These are phyloP conservation scores for Proterorhinus semilunaris DNA, from an alignment of 2,113 vertebrate genomes.

Conservation along the genomic window DNA sequence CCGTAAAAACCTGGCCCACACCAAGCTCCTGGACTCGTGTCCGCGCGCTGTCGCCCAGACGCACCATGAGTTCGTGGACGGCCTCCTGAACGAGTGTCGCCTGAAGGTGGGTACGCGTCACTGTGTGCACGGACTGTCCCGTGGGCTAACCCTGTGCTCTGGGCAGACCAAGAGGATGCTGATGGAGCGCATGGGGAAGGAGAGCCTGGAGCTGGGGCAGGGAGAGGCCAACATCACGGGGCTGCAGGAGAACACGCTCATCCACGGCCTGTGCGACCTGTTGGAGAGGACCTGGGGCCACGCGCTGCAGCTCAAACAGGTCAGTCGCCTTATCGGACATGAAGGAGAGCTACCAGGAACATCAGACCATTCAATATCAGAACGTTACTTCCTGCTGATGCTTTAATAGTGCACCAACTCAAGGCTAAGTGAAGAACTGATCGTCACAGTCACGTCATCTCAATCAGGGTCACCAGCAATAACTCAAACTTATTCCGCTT, in stretches of 20 bases:
- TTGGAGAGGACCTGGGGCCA: conserved; percentile 98
- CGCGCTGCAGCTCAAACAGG: conserved; percentile 95
- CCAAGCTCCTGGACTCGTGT: conserved; percentile 90
- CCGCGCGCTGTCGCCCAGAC: conserved; percentile 91
- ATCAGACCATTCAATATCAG: too few relatives aligned
- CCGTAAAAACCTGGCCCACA: conserved; percentile 88
- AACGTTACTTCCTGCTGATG: too few relatives aligned
- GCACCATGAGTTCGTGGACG: conserved; percentile 94
- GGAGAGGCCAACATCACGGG: conserved; percentile 94
- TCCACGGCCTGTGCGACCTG: conserved; percentile 90
- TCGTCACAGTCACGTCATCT: too few relatives aligned
- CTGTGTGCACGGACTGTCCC: neutral
- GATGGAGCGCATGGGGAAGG: conserved; percentile 97
- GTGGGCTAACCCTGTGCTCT: too few relatives aligned
- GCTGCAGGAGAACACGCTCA: conserved; percentile 92
- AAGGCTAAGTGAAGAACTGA: too few relatives aligned
- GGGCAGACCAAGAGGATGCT: conserved; percentile 94
- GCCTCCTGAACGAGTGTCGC: conserved; percentile 92
- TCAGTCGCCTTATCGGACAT: conserved; percentile 26
- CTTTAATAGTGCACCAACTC: too few relatives aligned
- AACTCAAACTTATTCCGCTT: too few relatives aligned
- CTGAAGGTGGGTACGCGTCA: conserved; percentile 83
- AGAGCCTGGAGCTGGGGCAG: conserved; percentile 90
- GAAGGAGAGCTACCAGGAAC: neutral
- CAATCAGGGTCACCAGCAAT: too few relatives aligned